phyloP scores from a whole-genome alignment of 2,888 invertebrate species.

The Acanthosepion pharaonis region DNA sequence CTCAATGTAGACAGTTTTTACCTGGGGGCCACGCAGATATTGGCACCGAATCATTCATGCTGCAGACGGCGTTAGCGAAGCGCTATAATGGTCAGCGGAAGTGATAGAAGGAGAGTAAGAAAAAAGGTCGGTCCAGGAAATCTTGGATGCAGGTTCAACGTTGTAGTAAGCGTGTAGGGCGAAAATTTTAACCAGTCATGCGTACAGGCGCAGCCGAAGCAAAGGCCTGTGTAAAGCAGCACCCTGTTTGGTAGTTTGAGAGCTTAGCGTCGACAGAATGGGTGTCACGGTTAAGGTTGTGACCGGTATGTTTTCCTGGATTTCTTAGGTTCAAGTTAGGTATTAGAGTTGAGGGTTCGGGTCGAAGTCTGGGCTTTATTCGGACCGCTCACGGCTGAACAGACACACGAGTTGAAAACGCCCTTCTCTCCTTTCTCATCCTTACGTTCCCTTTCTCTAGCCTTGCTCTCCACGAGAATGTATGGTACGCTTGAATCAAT shows the following conservation, averaged over 20 bases:
- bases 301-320: not conserved
- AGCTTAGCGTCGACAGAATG: not conserved
- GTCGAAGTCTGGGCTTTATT: not conserved
- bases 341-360: slow-evolving; percentile 33
- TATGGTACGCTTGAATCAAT: not conserved
- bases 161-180: not conserved
- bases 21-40: not conserved
- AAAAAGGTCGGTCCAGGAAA: not conserved
- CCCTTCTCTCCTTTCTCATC: not conserved
- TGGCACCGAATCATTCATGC: not conserved
- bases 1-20: not conserved
- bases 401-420: not conserved
- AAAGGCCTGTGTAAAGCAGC: not conserved
- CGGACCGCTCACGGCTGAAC: not conserved
- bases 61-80: not conserved
- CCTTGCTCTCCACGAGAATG: not conserved
- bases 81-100: not conserved
- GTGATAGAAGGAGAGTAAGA: not conserved
- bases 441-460: not conserved
- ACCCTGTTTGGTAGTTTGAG: not conserved
- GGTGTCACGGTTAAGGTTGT: not conserved
- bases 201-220: not conserved
- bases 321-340: not conserved
- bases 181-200: not conserved
- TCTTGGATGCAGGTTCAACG: not conserved